Base-by-base conservation (phyloP, 2,797 vertebrate genomes). In the Clarias pachynema region DNA sequence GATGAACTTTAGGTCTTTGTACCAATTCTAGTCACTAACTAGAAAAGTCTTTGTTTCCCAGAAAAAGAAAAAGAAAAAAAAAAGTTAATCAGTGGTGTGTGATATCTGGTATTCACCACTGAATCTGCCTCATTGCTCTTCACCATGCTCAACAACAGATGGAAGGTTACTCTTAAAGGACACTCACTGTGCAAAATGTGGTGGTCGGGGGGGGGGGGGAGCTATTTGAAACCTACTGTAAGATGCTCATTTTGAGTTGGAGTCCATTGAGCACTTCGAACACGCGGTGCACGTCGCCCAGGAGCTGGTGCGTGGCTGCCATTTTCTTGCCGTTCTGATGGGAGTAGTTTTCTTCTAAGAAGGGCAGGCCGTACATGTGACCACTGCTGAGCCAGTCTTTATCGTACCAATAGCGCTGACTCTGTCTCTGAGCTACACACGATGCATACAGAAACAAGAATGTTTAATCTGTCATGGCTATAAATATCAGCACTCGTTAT, bases 351-450 rank as follows among this genome's bases (percentile, higher is more conserved):
- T 98, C 96, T 91, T 96, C 96, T 91, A 99, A 92, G 85, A 97
- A 99, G 0, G 97, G 95, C 89, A 99, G 93, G 85, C 98, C 97
- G 7, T 97, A 97, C 97, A 99, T 98, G 91, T 96, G 97, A 87
- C 98, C 97, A 0, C 95, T 96, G 83, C 95, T 96, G 88, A 99
- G 88, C 96, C 96, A 96, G 82, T 99, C 97, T 86, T 97, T 97
- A 87, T 99, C 97, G 44, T 97, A 97, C 94, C 96, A 96, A 93
- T 97, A 96, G 68, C 96, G 96, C 86, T 97, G 94, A 88, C 96
- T 96, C 91, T 96, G 94, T 86, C 97, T 96, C 93, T 97, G 97
- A 89, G 97, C 98, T 99, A 84, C 26, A 77, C 29, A 87, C 24
- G 63, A 63, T 2, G 60, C 34, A 65, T 26, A 37, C 29, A 65